Conservation (phyloP, 2,113 vertebrate genomes). For the Chaetura pelagica region DNA sequence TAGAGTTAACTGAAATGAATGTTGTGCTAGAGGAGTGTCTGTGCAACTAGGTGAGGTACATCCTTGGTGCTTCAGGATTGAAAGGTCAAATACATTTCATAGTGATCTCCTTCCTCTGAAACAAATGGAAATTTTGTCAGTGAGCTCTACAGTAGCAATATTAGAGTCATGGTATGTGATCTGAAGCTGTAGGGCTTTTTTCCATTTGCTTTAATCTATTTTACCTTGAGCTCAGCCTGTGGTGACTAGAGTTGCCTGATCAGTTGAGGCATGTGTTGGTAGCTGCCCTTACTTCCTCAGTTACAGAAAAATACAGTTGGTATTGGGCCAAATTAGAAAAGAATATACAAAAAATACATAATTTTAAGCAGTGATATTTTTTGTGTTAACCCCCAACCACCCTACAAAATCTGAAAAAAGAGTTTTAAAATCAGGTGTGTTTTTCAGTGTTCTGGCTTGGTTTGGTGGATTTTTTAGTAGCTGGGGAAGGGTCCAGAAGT, state of each 20-base stretch:
- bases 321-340: background rate
- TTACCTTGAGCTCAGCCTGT: fast-evolving
- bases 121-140: background rate
- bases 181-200: fast-evolving
- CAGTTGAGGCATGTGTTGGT: background rate
- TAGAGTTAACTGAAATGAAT: background rate
- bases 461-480: no score
- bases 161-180: background rate
- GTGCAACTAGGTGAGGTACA: background rate
- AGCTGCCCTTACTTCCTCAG: background rate
- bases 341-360: background rate
- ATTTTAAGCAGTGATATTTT: background rate
- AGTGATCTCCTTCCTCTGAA: background rate
- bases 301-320: background rate
- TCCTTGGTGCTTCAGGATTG: background rate
- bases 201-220: background rate
- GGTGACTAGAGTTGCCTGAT: background rate
- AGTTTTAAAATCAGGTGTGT: background rate
- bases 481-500: no score
- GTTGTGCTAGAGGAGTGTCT: background rate
- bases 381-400: background rate
- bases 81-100: background rate
- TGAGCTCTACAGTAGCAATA: background rate
- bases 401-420: background rate
- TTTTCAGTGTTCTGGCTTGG: background rate